These are phyloP conservation scores for Phoeniculus purpureus DNA, from an alignment of 2,797 vertebrate species.

Conservation along the genomic window DNA sequence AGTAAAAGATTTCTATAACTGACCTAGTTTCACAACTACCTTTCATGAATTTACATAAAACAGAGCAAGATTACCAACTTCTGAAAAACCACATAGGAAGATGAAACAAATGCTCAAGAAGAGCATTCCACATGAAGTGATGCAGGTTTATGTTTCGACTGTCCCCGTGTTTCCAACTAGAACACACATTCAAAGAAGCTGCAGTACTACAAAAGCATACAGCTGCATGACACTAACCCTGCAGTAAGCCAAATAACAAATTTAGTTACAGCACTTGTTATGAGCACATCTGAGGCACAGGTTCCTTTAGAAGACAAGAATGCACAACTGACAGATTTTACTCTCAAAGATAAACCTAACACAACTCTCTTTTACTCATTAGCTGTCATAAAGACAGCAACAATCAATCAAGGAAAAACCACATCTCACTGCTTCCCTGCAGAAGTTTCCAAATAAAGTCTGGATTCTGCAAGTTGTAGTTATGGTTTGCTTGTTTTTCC, in stretches of 20 bases:
- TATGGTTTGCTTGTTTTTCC: not conserved
- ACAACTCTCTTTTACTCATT: not conserved
- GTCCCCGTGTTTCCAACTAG: not conserved
- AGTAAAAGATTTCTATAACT: not conserved
- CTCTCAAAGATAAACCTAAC: not conserved
- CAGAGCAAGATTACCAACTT: not conserved
- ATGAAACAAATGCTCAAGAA: not conserved
- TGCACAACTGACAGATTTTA: not conserved
- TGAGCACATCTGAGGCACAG: not conserved
- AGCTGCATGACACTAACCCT: not conserved
- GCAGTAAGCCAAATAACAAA: not conserved
- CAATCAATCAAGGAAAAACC: not conserved
- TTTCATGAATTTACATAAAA: not conserved
- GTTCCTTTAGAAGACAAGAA: not conserved
- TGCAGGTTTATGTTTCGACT: not conserved
- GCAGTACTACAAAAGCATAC: rapidly evolving
- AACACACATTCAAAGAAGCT: not conserved
- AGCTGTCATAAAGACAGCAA: not conserved
- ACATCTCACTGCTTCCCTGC: not conserved
- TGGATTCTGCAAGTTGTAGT: not conserved
- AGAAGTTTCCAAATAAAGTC: constrained; percentile 9
- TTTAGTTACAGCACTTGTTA: not conserved
- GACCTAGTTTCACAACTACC: not conserved
- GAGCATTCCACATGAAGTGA: not conserved
- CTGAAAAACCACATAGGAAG: not conserved